Evolutionary conservation across 2,797 vertebrate genomes (phyloP).

Genomic region (Argyrosomus regius): DNA sequence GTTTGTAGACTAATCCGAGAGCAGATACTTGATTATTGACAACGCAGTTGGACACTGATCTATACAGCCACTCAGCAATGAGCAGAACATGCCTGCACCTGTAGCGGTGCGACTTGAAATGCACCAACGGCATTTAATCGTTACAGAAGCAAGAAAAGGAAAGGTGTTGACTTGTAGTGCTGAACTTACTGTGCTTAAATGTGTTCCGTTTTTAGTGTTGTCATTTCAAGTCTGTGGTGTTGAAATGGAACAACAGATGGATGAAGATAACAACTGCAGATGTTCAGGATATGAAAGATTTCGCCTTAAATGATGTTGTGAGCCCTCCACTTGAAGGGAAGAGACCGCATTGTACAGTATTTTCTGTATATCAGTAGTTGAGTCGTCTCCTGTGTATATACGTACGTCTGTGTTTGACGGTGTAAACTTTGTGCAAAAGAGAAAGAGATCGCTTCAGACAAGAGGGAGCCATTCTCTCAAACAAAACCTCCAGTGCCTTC

Average conservation of each 20-base stretch:
- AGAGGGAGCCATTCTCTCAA: slow-evolving; percentile 40
- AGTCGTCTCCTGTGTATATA: slow-evolving; percentile 1
- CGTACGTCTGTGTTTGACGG: neutral
- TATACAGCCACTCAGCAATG: slow-evolving; percentile 21
- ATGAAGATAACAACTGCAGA: slow-evolving; percentile 40
- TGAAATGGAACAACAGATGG: slow-evolving; percentile 35
- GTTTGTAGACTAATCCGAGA: slow-evolving; percentile 36
- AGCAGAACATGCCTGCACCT: slow-evolving; percentile 31
- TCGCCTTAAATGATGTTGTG: slow-evolving; percentile 34
- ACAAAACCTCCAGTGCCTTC: slow-evolving; percentile 66
- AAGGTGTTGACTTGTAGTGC: slow-evolving; percentile 43
- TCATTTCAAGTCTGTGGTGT: slow-evolving; percentile 25
- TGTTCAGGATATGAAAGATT: slow-evolving; percentile 46
- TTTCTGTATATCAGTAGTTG: slow-evolving; percentile 29
- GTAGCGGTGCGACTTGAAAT: slow-evolving; percentile 47
- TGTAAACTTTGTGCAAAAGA: neutral
- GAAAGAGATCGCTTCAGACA: slow-evolving; percentile 7
- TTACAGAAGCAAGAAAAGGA: slow-evolving; percentile 30
- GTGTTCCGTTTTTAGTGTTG: neutral
- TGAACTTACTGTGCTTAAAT: slow-evolving; percentile 19
- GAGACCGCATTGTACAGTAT: slow-evolving; percentile 26
- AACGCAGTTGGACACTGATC: slow-evolving; percentile 7
- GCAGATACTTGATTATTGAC: neutral
- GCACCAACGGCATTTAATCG: slow-evolving; percentile 33
- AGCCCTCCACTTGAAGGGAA: slow-evolving; percentile 21